A percentile compares a stretch with the other conserved stretches of the same genome.
Evolutionary conservation across 2,797 vertebrate genomes (phyloP).

Genomic region (Poecilia wingei): DNA sequence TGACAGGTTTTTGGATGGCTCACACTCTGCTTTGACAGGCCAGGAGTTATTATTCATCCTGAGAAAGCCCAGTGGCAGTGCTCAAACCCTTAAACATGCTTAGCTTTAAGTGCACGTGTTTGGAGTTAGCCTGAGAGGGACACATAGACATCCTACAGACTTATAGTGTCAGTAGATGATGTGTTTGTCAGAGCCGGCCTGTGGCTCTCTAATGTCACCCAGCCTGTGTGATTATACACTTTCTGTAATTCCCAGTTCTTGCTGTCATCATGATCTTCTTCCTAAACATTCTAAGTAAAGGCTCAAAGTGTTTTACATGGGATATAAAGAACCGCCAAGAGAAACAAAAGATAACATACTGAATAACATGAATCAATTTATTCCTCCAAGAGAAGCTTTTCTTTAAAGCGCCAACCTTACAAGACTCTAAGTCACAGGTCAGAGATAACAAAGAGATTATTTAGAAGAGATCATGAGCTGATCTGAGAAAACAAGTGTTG

Average conservation of each 20-base stretch:
- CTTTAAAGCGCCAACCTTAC: not conserved
- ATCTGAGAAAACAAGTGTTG: slow-evolving; percentile 26
- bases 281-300: slow-evolving; percentile 30
- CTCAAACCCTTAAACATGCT: slow-evolving; percentile 60
- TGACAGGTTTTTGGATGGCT: slow-evolving; percentile 80
- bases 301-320: slow-evolving; percentile 18
- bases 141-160: slow-evolving; percentile 70
- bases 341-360: not conserved
- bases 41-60: slow-evolving; percentile 79
- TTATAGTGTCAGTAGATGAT: slow-evolving; percentile 78
- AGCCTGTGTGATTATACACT: slow-evolving; percentile 60
- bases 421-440: slow-evolving; percentile 2
- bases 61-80: slow-evolving; percentile 73
- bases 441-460: slow-evolving; percentile 21
- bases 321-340: slow-evolving; percentile 8
- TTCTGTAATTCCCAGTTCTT: slow-evolving; percentile 39
- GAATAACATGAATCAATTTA: not conserved
- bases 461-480: slow-evolving; percentile 23
- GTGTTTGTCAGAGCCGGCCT: slow-evolving; percentile 70
- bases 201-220: slow-evolving; percentile 68
- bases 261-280: slow-evolving; percentile 17
- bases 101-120: slow-evolving; percentile 45
- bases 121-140: slow-evolving; percentile 53
- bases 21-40: slow-evolving; percentile 65
- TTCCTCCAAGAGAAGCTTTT: not conserved